Evolutionary conservation across 2,797 vertebrate species (phyloP).

Genomic region (Sebastiscus tertius): DNA sequence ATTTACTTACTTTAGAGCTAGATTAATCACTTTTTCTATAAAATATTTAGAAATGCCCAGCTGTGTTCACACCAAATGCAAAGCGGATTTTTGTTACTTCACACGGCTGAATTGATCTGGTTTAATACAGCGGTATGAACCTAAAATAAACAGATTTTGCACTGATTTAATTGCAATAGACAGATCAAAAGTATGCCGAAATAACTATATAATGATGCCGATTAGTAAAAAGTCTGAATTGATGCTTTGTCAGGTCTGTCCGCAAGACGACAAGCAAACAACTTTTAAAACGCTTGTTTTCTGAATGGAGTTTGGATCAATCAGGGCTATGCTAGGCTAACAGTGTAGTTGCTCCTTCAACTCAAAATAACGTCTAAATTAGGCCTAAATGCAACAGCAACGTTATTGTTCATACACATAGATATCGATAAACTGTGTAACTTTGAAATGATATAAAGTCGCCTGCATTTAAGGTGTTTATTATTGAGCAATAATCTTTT

Average conservation of each 20-base stretch:
- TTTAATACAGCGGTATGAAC: background rate
- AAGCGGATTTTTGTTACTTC: background rate
- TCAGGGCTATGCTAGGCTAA: background rate
- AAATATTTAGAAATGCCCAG: too few relatives aligned
- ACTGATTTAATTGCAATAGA: too few relatives aligned
- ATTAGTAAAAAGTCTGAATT: too few relatives aligned
- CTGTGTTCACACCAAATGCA: too few relatives aligned
- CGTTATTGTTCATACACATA: background rate
- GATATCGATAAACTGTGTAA: background rate
- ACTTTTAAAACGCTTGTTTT: background rate
- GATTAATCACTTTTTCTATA: too few relatives aligned
- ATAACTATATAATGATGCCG: too few relatives aligned
- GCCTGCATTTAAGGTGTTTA: background rate
- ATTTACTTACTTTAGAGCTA: too few relatives aligned
- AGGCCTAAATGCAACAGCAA: fast-evolving
- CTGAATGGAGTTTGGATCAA: background rate
- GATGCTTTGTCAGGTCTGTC: too few relatives aligned
- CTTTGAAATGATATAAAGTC: background rate
- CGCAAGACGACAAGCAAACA: too few relatives aligned
- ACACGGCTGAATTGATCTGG: background rate
- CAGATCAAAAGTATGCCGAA: too few relatives aligned
- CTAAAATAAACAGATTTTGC: too few relatives aligned
- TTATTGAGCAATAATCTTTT: background rate
- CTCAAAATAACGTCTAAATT: background rate
- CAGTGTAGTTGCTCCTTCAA: background rate